These are phyloP conservation scores for Rana temporaria DNA, from an alignment of 2,113 vertebrate species.

Conservation along the genomic window DNA sequence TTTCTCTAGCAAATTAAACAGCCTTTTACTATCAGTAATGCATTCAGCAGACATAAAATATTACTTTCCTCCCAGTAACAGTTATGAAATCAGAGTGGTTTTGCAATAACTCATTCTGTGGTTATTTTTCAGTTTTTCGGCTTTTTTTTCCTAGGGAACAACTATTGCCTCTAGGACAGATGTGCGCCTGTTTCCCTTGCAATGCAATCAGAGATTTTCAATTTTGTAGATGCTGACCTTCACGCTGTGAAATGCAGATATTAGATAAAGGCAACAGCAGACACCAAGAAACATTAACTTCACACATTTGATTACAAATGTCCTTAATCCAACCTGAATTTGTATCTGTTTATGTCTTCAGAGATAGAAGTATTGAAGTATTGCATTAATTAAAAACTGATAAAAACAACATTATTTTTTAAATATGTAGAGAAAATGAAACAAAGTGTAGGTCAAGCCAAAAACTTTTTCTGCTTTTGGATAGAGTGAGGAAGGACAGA, in stretches of 20 bases:
- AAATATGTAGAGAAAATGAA: neutral
- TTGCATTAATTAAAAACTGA: constrained; percentile 27
- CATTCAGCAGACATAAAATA: constrained; percentile 3
- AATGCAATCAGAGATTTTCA: constrained; percentile 43
- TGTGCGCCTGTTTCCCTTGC: neutral
- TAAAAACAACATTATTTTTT: neutral
- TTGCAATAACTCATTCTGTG: constrained; percentile 8
- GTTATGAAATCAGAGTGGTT: neutral
- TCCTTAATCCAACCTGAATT: constrained; percentile 15
- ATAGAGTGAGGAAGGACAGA: no score
- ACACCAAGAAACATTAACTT: constrained; percentile 35
- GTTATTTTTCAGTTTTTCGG: constrained; percentile 10
- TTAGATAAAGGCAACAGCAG: constrained; percentile 45
- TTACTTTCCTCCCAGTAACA: neutral
- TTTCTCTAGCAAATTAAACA: neutral
- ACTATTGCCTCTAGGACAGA: constrained; percentile 34
- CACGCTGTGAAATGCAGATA: constrained; percentile 36
- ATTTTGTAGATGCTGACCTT: constrained; percentile 45
- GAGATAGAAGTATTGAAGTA: constrained; percentile 9
- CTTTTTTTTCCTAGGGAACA: constrained; percentile 26
- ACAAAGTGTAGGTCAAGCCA: neutral
- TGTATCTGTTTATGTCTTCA: constrained; percentile 20
- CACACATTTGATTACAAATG: constrained; percentile 33
- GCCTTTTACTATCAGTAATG: neutral
- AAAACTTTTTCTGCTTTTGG: no score